A percentile compares a stretch with the other conserved stretches of the same genome.
phyloP scores from a whole-genome alignment of 2,888 invertebrate genomes.

The Hirtodrosophila histrioides region DNA sequence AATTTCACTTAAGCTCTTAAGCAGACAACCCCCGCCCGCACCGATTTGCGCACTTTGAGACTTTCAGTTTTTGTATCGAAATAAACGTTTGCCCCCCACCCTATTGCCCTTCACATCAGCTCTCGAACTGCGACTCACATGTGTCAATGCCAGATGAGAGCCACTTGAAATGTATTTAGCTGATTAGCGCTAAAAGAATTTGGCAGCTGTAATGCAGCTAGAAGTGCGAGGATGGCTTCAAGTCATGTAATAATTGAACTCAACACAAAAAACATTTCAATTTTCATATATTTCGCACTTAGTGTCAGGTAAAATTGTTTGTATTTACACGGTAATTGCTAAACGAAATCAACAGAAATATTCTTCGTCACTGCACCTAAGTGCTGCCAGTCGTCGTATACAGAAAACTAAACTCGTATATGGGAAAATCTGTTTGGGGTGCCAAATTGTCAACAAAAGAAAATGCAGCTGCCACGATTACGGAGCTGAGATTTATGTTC shows the following conservation, averaged over 20 bases:
- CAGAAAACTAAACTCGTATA: background rate
- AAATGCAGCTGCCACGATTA: slow-evolving; percentile 42
- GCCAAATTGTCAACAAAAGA: slow-evolving; percentile 21
- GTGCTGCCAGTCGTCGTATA: slow-evolving; percentile 1
- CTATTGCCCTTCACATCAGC: background rate
- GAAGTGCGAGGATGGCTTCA: background rate
- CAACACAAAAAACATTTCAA: slow-evolving; percentile 43
- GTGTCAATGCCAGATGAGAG: slow-evolving; percentile 39
- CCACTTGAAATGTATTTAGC: slow-evolving; percentile 62
- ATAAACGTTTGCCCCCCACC: slow-evolving; percentile 34
- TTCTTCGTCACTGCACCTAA: slow-evolving; percentile 18
- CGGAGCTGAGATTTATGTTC: slow-evolving; percentile 63
- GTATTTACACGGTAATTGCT: slow-evolving; percentile 38
- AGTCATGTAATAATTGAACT: slow-evolving; percentile 26
- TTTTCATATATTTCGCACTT: slow-evolving; percentile 32
- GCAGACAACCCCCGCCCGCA: slow-evolving; percentile 44
- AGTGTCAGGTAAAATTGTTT: slow-evolving; percentile 22
- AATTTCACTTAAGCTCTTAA: slow-evolving; percentile 80
- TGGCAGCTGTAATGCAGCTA: slow-evolving; percentile 29
- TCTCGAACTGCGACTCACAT: slow-evolving; percentile 29
- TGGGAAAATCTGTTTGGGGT: slow-evolving; percentile 14
- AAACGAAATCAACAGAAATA: slow-evolving; percentile 41
- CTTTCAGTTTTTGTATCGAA: slow-evolving; percentile 45
- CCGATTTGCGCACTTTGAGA: slow-evolving; percentile 15
- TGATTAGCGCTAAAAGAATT: slow-evolving; percentile 76